phyloP scores from a whole-genome alignment of 2,888 invertebrate genomes.

The Leptothorax acervorum region DNA sequence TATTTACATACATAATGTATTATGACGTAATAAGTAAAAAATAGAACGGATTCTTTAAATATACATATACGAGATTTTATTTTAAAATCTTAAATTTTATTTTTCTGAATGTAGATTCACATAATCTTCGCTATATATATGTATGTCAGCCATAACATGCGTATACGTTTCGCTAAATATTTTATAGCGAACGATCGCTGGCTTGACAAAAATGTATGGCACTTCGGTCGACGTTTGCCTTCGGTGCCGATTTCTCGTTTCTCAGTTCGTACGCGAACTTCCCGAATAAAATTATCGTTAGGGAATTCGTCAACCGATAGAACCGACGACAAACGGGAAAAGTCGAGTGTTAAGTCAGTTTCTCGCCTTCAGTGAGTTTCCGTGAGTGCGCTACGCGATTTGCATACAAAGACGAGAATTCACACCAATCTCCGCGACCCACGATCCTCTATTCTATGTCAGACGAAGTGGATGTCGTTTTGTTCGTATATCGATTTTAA shows the following conservation, averaged over 20 bases:
- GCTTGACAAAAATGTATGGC: constrained; percentile 46
- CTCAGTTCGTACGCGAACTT: constrained; percentile 49
- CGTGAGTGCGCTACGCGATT: constrained; percentile 68
- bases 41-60: neutral
- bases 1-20: neutral
- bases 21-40: neutral
- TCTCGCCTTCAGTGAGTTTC: constrained; percentile 63
- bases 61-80: too few species aligned
- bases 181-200: neutral
- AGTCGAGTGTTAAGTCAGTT: constrained; percentile 63
- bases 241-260: constrained; percentile 48
- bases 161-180: neutral
- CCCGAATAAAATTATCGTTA: constrained; percentile 80
- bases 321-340: constrained; percentile 48
- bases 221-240: constrained; percentile 33
- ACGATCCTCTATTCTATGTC: neutral
- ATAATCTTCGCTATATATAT: neutral
- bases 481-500: constrained; percentile 52
- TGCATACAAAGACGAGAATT: constrained; percentile 73
- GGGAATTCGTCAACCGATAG: constrained; percentile 80
- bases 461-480: constrained; percentile 31
- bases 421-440: constrained; percentile 21
- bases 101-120: neutral
- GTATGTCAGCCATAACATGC: too few species aligned
- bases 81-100: neutral